Percentiles rank a stretch among this genome's conserved stretches.
These are phyloP conservation scores for Plebejus anna DNA, from an alignment of 2,888 invertebrate genomes.

Conservation along the genomic window DNA sequence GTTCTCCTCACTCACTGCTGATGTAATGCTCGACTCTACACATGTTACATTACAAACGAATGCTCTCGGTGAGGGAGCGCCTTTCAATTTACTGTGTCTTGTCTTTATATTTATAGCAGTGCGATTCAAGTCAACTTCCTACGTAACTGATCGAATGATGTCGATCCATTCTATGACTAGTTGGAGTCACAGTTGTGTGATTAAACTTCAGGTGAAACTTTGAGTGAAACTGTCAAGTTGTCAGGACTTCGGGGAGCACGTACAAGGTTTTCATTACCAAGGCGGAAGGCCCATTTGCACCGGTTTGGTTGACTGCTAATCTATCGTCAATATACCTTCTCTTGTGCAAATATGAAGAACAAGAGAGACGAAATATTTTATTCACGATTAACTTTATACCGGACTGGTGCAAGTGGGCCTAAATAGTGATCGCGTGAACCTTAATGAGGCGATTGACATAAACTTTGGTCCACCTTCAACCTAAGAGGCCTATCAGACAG, in stretches of 20 bases:
- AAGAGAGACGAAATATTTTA: too few relatives aligned
- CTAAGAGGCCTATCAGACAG: background rate
- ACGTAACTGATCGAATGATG: background rate
- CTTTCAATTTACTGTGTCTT: too few relatives aligned
- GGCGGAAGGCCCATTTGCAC: background rate
- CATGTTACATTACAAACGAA: too few relatives aligned
- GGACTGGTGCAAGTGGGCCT: too few relatives aligned
- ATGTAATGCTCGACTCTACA: too few relatives aligned
- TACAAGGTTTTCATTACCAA: background rate
- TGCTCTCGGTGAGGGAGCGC: too few relatives aligned
- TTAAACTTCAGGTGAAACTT: constrained; percentile 2
- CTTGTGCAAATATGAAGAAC: too few relatives aligned
- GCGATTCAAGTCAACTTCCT: background rate
- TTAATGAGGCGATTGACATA: background rate
- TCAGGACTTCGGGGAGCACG: background rate
- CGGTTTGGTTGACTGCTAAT: background rate
- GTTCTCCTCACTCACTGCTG: too few relatives aligned
- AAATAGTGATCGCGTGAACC: background rate
- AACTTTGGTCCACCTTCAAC: background rate
- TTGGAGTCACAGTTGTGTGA: background rate
- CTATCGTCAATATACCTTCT: background rate
- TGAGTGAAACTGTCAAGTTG: background rate
- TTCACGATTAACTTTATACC: too few relatives aligned
- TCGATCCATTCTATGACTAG: constrained; percentile 3
- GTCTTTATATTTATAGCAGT: too few relatives aligned